Evolutionary conservation across 2,113 vertebrate species (phyloP), one percentile per base, ranked within the genome.

Genomic region (Leucoraja erinaceus): DNA sequence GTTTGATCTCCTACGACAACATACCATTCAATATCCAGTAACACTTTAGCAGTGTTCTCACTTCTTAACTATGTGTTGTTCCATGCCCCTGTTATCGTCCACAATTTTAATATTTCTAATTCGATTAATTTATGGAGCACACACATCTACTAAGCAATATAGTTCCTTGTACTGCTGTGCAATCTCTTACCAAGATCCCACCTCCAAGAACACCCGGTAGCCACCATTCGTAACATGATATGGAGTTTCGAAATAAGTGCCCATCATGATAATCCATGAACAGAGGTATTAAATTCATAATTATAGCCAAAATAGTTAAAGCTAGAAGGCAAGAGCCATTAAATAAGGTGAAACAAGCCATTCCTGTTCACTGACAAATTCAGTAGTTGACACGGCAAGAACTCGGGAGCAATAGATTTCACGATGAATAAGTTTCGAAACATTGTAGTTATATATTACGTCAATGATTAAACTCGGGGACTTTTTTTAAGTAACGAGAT

Each of bases 221-320:
- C 95, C 94, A 95, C 95, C 95, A 94, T 33, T 96, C 95, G 93
- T 94, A 96, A 93, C 95, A 96, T 56, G 95, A 96, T 84, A 95
- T 95, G 92, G 94, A 93, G 33, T 94, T 95, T 75, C 83, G 38
- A 5, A 93, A 94, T 25, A 10, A 0, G 0, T 70, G 0, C 1
- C 76, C 93, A 74, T 93, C 56, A 11, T 94, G 93, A 1, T 93
- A 90, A 90, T 93, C 93, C 28, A 93, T 20, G 7, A 93, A 10
- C 31, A 96, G 74, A 38, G 95, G 95, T 0, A 95, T 68, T 12
- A 75, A 38, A 0, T 96, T 96, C 92, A 96, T 74, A 25, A 14
- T 11, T 2, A 95, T 47, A 9, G 95, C 95, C 0, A 94, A 4
- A 18, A 96, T 14, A 1, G 94, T 38, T 0, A 96, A 94, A 56